A percentile compares a stretch with the other conserved stretches of the same genome.
Evolutionary conservation across 2,888 invertebrate species (phyloP).

Genomic region (Anticlea derivata): DNA sequence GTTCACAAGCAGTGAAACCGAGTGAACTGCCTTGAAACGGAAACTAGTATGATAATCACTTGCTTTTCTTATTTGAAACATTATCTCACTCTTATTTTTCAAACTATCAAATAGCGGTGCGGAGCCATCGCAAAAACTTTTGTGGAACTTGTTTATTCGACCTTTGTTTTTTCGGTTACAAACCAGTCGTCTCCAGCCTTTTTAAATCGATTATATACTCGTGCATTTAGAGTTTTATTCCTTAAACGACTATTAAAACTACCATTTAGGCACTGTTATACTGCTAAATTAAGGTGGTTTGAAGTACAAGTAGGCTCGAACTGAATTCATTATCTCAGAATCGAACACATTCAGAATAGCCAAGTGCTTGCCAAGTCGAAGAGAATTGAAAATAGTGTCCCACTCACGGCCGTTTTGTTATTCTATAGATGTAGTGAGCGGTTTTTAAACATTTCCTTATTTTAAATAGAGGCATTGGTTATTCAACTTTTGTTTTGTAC

Average conservation of each 20-base stretch:
- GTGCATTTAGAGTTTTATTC: constrained; percentile 21
- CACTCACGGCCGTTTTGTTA: constrained; percentile 38
- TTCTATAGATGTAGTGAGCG: constrained; percentile 36
- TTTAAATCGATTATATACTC: constrained; percentile 14
- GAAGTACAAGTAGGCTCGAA: constrained; percentile 9
- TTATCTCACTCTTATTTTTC: constrained; percentile 64
- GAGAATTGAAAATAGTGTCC: constrained; percentile 17
- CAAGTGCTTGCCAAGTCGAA: constrained; percentile 20
- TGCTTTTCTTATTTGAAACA: constrained; percentile 65
- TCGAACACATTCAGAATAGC: constrained; percentile 31
- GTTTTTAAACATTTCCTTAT: constrained; percentile 44
- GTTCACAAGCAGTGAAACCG: constrained; percentile 59
- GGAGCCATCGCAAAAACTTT: constrained; percentile 51
- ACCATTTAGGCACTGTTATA: constrained; percentile 22
- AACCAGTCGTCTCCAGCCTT: constrained; percentile 18
- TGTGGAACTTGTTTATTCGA: constrained; percentile 43
- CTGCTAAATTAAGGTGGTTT: constrained; percentile 23
- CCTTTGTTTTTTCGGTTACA: constrained; percentile 46
- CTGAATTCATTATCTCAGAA: constrained; percentile 27
- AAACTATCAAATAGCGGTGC: constrained; percentile 41
- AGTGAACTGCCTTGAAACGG: constrained; percentile 77
- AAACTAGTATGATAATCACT: constrained; percentile 67
- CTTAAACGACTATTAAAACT: constrained; percentile 7
- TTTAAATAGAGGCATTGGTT: constrained; percentile 48
- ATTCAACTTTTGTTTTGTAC: constrained; percentile 49